Percentiles rank a stretch among this genome's conserved stretches.
phyloP scores from a whole-genome alignment of 2,797 vertebrate genomes.

The Pempheris klunzingeri region DNA sequence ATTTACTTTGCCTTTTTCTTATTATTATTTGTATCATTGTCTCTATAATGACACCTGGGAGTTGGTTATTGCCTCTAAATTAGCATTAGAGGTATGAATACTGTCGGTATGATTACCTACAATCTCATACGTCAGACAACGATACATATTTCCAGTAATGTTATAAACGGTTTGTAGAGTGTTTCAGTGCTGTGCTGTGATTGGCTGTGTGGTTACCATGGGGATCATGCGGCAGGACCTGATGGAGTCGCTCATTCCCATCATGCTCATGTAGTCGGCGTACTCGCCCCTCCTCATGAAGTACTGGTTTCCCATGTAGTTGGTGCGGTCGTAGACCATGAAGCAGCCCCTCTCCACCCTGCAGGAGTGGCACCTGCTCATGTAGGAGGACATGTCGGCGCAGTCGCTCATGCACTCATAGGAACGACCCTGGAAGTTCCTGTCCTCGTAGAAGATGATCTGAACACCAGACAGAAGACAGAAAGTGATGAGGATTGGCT shows the following conservation, averaged over 20 bases:
- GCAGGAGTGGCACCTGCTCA: slow-evolving; percentile 73
- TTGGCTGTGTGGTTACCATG: slow-evolving; percentile 52
- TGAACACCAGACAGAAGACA: neutral
- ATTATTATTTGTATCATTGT: too few species aligned
- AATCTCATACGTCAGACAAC: too few species aligned
- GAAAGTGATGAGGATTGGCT: too few species aligned
- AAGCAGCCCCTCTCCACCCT: slow-evolving; percentile 72
- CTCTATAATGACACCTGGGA: too few species aligned
- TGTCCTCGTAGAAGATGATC: slow-evolving; percentile 66
- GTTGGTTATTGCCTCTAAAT: too few species aligned
- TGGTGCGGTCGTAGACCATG: slow-evolving; percentile 69
- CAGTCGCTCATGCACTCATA: slow-evolving; percentile 66
- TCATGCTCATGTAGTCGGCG: slow-evolving; percentile 63
- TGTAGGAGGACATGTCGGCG: slow-evolving; percentile 68
- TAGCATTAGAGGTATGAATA: too few species aligned
- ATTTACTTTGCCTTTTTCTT: too few species aligned
- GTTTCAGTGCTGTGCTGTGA: slow-evolving; percentile 18
- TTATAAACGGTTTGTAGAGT: too few species aligned
- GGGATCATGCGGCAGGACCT: slow-evolving; percentile 69
- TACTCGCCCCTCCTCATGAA: slow-evolving; percentile 70
- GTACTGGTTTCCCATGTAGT: slow-evolving; percentile 72
- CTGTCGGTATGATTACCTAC: too few species aligned
- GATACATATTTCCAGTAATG: too few species aligned
- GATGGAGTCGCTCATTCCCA: slow-evolving; percentile 63
- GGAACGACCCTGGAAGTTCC: slow-evolving; percentile 68